phyloP scores from a whole-genome alignment of 1,140 invertebrate species.

The Drosophila pseudoananassae region DNA sequence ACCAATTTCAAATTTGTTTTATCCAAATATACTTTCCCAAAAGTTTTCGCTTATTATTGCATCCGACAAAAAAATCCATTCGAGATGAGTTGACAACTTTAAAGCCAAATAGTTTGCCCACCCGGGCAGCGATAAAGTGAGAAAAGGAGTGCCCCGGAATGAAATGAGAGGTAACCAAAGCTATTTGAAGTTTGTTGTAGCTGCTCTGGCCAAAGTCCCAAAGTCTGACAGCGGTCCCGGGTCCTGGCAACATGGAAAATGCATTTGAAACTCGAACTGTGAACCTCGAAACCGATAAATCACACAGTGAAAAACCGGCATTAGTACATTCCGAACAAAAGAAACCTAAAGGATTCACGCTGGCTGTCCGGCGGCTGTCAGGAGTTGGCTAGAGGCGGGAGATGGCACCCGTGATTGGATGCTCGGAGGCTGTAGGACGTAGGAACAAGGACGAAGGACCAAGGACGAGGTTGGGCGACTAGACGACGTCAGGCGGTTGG shows the following conservation, averaged over 20 bases:
- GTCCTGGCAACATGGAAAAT: conserved; percentile 70
- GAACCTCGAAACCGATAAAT: conserved; percentile 82
- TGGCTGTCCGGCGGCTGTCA: conserved; percentile 49
- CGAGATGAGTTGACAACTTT: conserved; percentile 71
- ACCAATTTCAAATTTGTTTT: conserved; percentile 18
- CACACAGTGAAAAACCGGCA: conserved; percentile 82
- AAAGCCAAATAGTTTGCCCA: conserved; percentile 64
- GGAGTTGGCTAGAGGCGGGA: conserved; percentile 36
- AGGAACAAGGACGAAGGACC: conserved; percentile 1
- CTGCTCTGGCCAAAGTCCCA: conserved; percentile 25
- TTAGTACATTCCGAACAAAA: conserved; percentile 72
- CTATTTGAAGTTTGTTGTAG: conserved; percentile 67
- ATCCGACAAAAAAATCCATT: conserved; percentile 28
- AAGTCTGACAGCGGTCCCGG: conserved; percentile 28
- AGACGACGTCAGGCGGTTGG: conserved; percentile 52
- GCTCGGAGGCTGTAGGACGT: conserved; percentile 1
- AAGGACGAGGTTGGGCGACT: conserved; percentile 31
- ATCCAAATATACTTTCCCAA: conserved; percentile 26
- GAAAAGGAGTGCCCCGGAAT: not conserved
- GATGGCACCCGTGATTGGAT: conserved; percentile 23
- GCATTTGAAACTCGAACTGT: conserved; percentile 82
- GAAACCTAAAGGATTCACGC: conserved; percentile 80
- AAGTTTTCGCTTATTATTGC: conserved; percentile 66
- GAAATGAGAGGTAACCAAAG: conserved; percentile 51
- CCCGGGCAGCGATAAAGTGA: conserved; percentile 22